Evolutionary conservation across 2,113 vertebrate species (phyloP).

Genomic region (Alethe castanea): DNA sequence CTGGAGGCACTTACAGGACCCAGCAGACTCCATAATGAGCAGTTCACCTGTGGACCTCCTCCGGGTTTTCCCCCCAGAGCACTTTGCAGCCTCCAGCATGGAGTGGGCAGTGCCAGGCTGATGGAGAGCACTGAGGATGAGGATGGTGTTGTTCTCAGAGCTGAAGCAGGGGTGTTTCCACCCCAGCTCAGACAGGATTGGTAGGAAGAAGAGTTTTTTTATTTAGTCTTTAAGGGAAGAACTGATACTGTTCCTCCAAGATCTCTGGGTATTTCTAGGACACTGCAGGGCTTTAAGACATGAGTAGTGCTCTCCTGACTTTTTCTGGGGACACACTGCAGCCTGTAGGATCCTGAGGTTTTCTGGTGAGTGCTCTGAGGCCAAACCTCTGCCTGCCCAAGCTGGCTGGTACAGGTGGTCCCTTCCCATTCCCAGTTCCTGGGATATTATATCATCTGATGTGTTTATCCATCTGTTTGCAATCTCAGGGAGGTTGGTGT

Average conservation of each 20-base stretch:
- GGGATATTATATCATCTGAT: slow-evolving; percentile 41
- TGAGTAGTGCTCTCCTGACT: not conserved
- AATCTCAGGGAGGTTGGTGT: slow-evolving; percentile 29
- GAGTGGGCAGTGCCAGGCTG: not conserved
- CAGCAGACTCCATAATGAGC: not conserved
- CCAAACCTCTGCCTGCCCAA: not conserved
- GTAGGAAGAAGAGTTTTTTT: not conserved
- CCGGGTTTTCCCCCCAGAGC: not conserved
- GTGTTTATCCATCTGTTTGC: slow-evolving; percentile 59
- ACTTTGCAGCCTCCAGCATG: not conserved
- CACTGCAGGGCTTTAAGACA: not conserved
- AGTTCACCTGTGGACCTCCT: not conserved
- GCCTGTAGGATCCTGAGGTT: not conserved
- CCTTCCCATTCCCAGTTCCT: slow-evolving; percentile 9
- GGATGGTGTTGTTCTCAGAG: not conserved
- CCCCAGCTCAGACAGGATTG: not conserved
- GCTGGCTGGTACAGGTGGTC: slow-evolving; percentile 46
- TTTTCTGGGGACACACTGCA: not conserved
- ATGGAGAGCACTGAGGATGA: not conserved
- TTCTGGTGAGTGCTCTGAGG: not conserved
- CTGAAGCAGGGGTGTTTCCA: not conserved
- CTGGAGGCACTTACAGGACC: not conserved
- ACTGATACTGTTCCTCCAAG: not conserved
- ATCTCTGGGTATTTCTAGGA: not conserved
- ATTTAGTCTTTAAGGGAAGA: not conserved